Evolutionary conservation across 2,888 invertebrate species (phyloP).

Genomic region (Liposcelis brunnea): DNA sequence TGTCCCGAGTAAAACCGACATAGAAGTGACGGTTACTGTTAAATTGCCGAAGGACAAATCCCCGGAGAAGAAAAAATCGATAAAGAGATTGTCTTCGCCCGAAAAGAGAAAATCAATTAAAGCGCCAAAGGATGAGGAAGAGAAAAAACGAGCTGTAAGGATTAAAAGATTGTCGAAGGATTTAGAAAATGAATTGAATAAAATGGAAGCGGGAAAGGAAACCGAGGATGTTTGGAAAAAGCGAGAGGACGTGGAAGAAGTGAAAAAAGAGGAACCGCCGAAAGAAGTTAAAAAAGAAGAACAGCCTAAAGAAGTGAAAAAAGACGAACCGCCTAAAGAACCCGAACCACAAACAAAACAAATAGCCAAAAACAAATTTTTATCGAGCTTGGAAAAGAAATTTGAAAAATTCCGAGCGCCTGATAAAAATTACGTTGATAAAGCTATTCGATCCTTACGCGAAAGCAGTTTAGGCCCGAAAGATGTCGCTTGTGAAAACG

Average conservation of each 20-base stretch:
- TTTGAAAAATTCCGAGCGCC: conserved; percentile 42
- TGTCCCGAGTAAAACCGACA: too few species aligned
- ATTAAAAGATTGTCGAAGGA: conserved; percentile 3
- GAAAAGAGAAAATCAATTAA: neutral
- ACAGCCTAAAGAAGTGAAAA: conserved; percentile 18
- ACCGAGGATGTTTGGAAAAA: conserved; percentile 22
- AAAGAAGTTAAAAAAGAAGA: conserved; percentile 23
- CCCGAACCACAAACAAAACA: conserved; percentile 19
- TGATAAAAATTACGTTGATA: conserved; percentile 19
- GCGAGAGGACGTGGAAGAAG: conserved; percentile 16
- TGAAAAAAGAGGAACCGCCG: conserved; percentile 17
- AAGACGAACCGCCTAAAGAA: conserved; percentile 14
- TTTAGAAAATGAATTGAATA: conserved; percentile 2
- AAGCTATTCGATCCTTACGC: conserved; percentile 19
- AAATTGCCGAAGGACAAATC: too few species aligned
- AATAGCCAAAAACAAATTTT: conserved; percentile 33
- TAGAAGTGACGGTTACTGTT: too few species aligned
- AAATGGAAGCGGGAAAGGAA: conserved; percentile 20
- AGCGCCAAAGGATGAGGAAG: conserved; percentile 1
- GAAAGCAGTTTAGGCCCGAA: conserved; percentile 21
- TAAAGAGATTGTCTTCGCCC: too few species aligned
- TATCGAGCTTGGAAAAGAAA: conserved; percentile 62
- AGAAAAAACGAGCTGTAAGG: neutral
- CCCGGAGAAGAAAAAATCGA: too few species aligned
- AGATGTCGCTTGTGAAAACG: conserved; percentile 35